Evolutionary conservation across 2,888 invertebrate genomes (phyloP), one percentile per base, ranked within the genome.

Genomic region (Acanthacorydalis orientalis): DNA sequence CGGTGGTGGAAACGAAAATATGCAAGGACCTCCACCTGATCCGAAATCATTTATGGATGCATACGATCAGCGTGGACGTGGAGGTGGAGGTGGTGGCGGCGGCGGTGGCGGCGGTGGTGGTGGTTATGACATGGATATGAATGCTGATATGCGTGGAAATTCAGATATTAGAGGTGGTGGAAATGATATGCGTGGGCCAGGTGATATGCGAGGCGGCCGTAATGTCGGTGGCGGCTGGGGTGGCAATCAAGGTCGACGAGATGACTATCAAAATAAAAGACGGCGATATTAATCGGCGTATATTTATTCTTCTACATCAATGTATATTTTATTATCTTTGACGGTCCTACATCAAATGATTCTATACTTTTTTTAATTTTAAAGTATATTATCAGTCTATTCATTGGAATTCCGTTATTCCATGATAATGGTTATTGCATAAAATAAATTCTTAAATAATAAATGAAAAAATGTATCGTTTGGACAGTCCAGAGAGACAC

Each of bases 181-280:
- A 15, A n/a, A 38, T 38, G 50, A 51, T 46, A 44, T 45, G n/a
- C 50, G 50, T 45, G 50, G 50, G 38, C 48, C 46, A 44, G 46
- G 50, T 37, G 23, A 23, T 23, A 23, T 23, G 23, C 23, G 23
- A 23, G 23, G 23, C 6, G 3, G 44, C 11, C 34, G 34, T 44
- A 8, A 44, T 14, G 54, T 53, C 48, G 48, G 55, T 42, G 53
- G 52, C 15, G 53, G 53, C 46, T 58, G 58, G 58, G 57, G 55
- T 48, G 56, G 56, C 50, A 56, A 57, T 50, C 52, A 52, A 11
- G 34, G 46, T 49, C 52, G 57, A 40, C 51, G 52, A 35, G 55
- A 56, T 46, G 57, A 57, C 52, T 57, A 53, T 49, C 57, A 56
- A 39, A 55, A 53, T 52, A 57, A 57, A 51, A 52, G 58, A 39